Evolutionary conservation across 2,888 invertebrate genomes (phyloP), one percentile per base, ranked within the genome.

Genomic region (Criorhina ranunculi): DNA sequence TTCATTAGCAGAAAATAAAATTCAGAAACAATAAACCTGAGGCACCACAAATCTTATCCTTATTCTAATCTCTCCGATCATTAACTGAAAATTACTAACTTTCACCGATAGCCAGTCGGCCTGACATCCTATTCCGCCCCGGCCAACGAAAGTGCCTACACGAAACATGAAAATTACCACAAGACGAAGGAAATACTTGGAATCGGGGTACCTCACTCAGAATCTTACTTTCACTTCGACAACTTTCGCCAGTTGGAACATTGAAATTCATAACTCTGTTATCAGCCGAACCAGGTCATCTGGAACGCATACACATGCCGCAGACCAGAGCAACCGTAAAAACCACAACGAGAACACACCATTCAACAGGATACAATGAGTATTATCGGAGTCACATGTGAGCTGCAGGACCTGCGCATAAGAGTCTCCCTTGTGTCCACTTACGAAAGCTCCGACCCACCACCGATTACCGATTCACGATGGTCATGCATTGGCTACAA

Each of bases 211-310:
- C 51, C 49, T 57, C 37, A 19, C 33, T 12, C 29, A 19, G 31
- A 49, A 19, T 37, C 59, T 70, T 59, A 85, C 85, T 85, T 85
- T 85, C 85, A 85, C 85, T 85, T 80, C 64, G 53, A 75, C 70
- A 80, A 85, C 85, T 85, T 85, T 85, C 85, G 70, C 80, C 85
- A 69, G 64, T 19, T 75, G 69, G 59, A 75, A 51, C 85, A 85
- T 85, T 85, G 80, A 85, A 85, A 85, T 80, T 85, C 75, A 83
- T 83, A 80, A 85, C 44, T 64, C 70, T 57, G 69, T 85, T 85
- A 85, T 83, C 85, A 85, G 67, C 57, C 46, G 35, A 85, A 80
- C 80, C 85, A 85, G 85, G 85, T 85, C 80, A 85, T 60, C 15
- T 55, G 46, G 46, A 85, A 70, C 35, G 49, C 11, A 60, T n/a